phyloP scores from a whole-genome alignment of 1,140 invertebrate genomes.

The Branchinecta lynchi region DNA sequence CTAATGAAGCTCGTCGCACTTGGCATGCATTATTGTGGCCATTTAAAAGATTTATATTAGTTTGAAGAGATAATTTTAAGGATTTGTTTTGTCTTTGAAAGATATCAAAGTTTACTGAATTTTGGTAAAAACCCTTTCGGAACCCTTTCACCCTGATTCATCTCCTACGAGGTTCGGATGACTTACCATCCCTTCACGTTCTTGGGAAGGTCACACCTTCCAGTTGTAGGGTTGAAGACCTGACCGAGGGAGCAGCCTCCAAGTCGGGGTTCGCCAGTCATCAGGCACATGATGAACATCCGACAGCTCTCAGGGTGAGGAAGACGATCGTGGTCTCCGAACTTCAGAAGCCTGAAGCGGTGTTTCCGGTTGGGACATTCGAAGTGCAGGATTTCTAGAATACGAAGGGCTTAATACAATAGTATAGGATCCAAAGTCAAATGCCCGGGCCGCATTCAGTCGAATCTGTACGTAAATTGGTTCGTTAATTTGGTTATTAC shows the following conservation, averaged over 20 bases:
- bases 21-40: not conserved
- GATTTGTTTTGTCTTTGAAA: not conserved
- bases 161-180: not conserved
- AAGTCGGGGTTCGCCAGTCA: conserved; percentile 27
- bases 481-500: no score
- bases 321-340: conserved; percentile 26
- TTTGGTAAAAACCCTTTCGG: not conserved
- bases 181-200: conserved; percentile 34
- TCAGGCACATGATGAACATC: conserved; percentile 31
- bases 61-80: not conserved
- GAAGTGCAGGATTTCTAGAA: conserved; percentile 26
- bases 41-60: not conserved
- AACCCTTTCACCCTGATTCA: not conserved
- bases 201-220: conserved; percentile 32
- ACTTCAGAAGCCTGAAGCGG: conserved; percentile 23
- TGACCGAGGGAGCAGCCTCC: conserved; percentile 31
- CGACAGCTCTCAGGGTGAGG: conserved; percentile 30
- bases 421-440: no score
- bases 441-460: no score
- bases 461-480: no score
- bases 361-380: conserved; percentile 29
- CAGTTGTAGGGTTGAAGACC: conserved; percentile 33
- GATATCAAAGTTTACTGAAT: not conserved
- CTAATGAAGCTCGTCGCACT: no score
- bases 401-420: not conserved